Evolutionary conservation across 2,888 invertebrate species (phyloP), one percentile per base, ranked within the genome.

Genomic region (Heliconius charithonia): DNA sequence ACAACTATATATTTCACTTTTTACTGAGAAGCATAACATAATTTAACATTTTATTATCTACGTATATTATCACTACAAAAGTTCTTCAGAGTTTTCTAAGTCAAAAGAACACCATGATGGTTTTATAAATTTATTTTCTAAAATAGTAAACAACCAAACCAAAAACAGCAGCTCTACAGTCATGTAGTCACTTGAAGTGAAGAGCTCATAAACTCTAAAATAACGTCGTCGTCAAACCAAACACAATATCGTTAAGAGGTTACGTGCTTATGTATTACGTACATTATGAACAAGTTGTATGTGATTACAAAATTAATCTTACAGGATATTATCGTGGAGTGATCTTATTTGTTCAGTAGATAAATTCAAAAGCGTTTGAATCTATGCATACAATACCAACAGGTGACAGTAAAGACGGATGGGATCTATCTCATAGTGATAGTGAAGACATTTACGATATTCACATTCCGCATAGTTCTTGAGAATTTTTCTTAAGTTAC

Each of bases 201-300:
- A 32, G 71, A 56, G 56, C 56, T 56, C 71, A 56, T 72, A 56
- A 72, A 72, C 56, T 72, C 51, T 56, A 29, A 72, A 56, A 16
- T 59, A 72, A 59, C 59, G 37, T 32, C 56, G 32, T 59, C 59
- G 69, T 72, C 29, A 72, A 59, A 13, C 59, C 25, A 72, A 72
- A 59, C 32, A 72, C 32, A 72, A 72, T 37, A 72, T 72, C 59
- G 72, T 59, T 25, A 72, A 72, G 72, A n/a, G 59, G 32, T 37
- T 37, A 72, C 59, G 56, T 72, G 56, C 71, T 72, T 32, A 16
- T 56, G 22, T 72, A 72, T 59, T 59, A 51, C 51, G 22, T 51
- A n/a, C 10, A 59, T 72, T 32, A 71, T 29, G 29, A 59, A 37
- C n/a, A 25, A 59, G 72, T 19, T 4, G 32, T 59, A 72, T 25